phyloP scores from a whole-genome alignment of 2,113 vertebrate species.

The Zapornia atra region DNA sequence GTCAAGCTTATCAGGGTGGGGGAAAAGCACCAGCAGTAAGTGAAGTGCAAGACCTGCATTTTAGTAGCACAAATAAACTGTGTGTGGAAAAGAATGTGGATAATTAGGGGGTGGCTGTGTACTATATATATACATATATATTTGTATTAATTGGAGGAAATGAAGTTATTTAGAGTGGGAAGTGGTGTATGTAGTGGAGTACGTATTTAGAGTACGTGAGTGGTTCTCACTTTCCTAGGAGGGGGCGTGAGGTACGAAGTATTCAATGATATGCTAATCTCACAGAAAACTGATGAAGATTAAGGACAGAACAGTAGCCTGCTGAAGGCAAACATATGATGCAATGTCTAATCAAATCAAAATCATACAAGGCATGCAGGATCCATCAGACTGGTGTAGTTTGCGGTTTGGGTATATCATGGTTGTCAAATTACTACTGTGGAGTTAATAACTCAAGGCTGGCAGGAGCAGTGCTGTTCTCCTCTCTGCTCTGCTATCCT shows the following conservation, averaged over 20 bases:
- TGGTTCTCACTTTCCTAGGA: background rate
- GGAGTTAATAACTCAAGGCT: slow-evolving; percentile 1
- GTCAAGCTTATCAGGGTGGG: background rate
- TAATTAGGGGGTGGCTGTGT: background rate
- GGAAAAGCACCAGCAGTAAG: background rate
- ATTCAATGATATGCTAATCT: background rate
- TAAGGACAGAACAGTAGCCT: background rate
- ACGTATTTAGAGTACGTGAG: too few species aligned
- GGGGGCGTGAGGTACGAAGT: background rate
- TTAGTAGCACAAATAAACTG: background rate
- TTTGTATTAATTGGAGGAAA: background rate
- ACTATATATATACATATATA: too few species aligned
- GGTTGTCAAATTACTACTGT: background rate
- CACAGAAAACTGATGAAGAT: background rate
- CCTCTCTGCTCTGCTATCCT: background rate
- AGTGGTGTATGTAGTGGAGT: background rate
- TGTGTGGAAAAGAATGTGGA: background rate
- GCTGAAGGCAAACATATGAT: background rate
- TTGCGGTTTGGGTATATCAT: background rate
- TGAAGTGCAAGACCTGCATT: background rate
- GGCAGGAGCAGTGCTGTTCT: background rate
- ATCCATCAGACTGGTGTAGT: background rate
- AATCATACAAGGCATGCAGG: background rate
- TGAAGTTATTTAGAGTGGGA: background rate
- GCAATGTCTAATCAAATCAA: background rate